These are phyloP conservation scores for Syngnathus rostellatus DNA, from an alignment of 2,797 vertebrate genomes.

Conservation along the genomic window DNA sequence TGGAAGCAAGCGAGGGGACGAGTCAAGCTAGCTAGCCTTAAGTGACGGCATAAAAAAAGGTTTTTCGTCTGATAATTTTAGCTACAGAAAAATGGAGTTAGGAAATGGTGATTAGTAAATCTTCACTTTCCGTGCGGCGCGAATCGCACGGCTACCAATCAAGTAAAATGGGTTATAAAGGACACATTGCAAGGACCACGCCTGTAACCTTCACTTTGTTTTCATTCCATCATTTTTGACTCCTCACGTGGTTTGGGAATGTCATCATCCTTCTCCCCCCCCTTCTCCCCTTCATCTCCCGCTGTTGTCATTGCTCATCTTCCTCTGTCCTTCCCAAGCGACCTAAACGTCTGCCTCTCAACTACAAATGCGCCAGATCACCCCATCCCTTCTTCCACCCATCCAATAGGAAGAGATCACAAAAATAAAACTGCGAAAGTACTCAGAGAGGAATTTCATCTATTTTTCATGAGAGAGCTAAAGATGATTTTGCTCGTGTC, in stretches of 20 bases:
- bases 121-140: too few relatives aligned
- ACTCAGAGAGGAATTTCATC: neutral
- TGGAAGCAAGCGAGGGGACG: too few relatives aligned
- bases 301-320: neutral
- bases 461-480: neutral
- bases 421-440: neutral
- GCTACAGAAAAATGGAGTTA: too few relatives aligned
- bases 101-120: too few relatives aligned
- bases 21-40: too few relatives aligned
- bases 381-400: neutral
- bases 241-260: neutral
- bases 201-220: neutral
- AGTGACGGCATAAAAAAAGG: too few relatives aligned
- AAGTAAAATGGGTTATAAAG: neutral
- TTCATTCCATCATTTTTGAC: slow-evolving; percentile 1
- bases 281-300: neutral
- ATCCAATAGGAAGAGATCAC: neutral
- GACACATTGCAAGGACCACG: neutral
- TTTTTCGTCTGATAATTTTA: too few relatives aligned
- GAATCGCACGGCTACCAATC: neutral
- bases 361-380: neutral
- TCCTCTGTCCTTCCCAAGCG: neutral
- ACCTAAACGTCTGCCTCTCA: neutral
- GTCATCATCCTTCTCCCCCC: neutral
- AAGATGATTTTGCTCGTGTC: neutral